phyloP scores from a whole-genome alignment of 2,888 invertebrate genomes.

The Tromatobia lineatoria region DNA sequence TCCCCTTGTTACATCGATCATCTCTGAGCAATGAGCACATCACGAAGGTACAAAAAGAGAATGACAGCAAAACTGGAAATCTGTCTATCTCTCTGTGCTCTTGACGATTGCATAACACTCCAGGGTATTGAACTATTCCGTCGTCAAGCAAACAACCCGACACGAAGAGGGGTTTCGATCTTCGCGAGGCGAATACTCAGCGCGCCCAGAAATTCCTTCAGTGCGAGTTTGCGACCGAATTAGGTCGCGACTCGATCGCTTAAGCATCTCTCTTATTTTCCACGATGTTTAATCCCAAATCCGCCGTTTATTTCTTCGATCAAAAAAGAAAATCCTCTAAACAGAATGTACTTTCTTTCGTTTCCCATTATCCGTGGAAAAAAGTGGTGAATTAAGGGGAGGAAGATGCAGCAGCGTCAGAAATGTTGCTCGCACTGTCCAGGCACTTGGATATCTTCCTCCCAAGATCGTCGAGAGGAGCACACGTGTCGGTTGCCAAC shows the following conservation, averaged over 20 bases:
- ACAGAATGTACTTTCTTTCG: background rate
- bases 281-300: background rate
- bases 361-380: background rate
- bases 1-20: conserved; percentile 19
- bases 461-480: conserved; percentile 66
- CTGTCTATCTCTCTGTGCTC: conserved; percentile 22
- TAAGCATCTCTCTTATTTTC: background rate
- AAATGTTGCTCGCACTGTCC: conserved; percentile 82
- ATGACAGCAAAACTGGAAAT: conserved; percentile 6
- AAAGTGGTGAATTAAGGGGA: background rate
- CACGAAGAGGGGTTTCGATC: conserved; percentile 54
- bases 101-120: conserved; percentile 55
- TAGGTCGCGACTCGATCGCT: conserved; percentile 65
- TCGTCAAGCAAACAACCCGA: conserved; percentile 83
- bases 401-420: conserved; percentile 74
- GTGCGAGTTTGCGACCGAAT: conserved; percentile 66
- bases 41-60: background rate
- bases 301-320: background rate
- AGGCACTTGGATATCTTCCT: conserved; percentile 72
- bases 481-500: conserved; percentile 77
- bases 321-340: background rate
- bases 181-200: conserved; percentile 49
- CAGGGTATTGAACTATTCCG: conserved; percentile 80
- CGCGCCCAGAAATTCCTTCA: conserved; percentile 70
- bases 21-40: background rate